Conservation (phyloP, 1,140 invertebrate genomes). For the Ceratosolen fusciceps region DNA sequence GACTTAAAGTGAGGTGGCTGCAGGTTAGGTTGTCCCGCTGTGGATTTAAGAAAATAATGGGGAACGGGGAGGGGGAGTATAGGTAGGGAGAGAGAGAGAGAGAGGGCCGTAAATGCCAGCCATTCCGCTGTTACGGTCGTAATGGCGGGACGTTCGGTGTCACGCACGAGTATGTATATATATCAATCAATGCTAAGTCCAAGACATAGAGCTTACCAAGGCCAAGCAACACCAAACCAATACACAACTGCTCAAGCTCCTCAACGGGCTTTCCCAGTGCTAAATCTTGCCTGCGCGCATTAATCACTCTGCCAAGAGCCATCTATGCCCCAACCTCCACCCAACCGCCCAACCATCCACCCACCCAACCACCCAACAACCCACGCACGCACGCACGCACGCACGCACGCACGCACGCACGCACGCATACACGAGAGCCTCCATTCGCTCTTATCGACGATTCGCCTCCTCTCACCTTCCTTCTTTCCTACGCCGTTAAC, state of each 20-base stretch:
- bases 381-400: too few species aligned
- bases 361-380: too few species aligned
- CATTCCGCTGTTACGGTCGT: slow-evolving; percentile 10
- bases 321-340: too few species aligned
- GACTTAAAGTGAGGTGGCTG: neutral
- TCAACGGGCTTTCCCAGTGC: slow-evolving; percentile 27
- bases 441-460: neutral
- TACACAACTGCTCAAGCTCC: slow-evolving; percentile 36
- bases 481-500: slow-evolving; percentile 25
- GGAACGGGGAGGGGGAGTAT: neutral
- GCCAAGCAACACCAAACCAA: slow-evolving; percentile 45
- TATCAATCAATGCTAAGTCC: slow-evolving; percentile 51
- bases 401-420: neutral
- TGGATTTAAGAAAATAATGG: neutral
- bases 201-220: slow-evolving; percentile 48
- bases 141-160: slow-evolving; percentile 38
- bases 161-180: slow-evolving; percentile 39
- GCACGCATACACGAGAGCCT: neutral
- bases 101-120: slow-evolving; percentile 22
- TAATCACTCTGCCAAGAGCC: slow-evolving; percentile 39
- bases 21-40: neutral
- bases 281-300: slow-evolving; percentile 40
- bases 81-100: too few species aligned
- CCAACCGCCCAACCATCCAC: too few species aligned
- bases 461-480: neutral